phyloP scores from a whole-genome alignment of 1,140 invertebrate species.

The Hyles vespertilio region DNA sequence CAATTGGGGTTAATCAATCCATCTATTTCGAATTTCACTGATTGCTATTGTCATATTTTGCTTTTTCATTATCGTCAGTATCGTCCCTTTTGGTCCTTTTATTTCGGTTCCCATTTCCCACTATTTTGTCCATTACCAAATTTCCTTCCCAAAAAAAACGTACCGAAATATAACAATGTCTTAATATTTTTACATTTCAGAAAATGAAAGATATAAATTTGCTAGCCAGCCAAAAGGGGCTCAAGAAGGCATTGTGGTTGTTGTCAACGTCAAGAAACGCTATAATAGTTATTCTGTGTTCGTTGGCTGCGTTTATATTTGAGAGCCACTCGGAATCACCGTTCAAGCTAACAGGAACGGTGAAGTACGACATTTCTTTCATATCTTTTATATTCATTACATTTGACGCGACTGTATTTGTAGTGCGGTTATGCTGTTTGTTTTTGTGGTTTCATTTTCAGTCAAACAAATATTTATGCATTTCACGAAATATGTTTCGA shows the following conservation, averaged over 20 bases:
- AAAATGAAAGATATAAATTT: conserved; percentile 80
- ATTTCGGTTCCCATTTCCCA: too few species aligned
- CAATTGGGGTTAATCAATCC: too few species aligned
- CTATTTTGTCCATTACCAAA: too few species aligned
- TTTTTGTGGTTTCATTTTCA: not conserved
- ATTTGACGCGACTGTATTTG: not conserved
- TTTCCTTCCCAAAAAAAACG: too few species aligned
- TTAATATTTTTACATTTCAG: conserved; percentile 58
- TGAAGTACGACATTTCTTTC: conserved; percentile 51
- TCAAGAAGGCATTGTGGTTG: conserved; percentile 83
- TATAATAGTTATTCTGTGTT: conserved; percentile 84
- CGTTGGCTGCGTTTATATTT: conserved; percentile 77
- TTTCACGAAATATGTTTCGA: too few species aligned
- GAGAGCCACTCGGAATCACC: conserved; percentile 48
- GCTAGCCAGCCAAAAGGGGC: conserved; percentile 59
- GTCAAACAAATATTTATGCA: too few species aligned
- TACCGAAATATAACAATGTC: conserved; percentile 8
- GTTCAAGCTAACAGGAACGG: conserved; percentile 68
- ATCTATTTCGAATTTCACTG: too few species aligned
- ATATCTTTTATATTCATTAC: not conserved
- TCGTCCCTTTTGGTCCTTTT: too few species aligned
- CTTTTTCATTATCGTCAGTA: not conserved
- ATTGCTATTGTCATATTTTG: too few species aligned
- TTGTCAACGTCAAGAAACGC: conserved; percentile 88
- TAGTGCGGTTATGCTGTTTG: not conserved